These are phyloP conservation scores for Mionectes olivaceus DNA, from an alignment of 2,797 vertebrate species.

Conservation along the genomic window DNA sequence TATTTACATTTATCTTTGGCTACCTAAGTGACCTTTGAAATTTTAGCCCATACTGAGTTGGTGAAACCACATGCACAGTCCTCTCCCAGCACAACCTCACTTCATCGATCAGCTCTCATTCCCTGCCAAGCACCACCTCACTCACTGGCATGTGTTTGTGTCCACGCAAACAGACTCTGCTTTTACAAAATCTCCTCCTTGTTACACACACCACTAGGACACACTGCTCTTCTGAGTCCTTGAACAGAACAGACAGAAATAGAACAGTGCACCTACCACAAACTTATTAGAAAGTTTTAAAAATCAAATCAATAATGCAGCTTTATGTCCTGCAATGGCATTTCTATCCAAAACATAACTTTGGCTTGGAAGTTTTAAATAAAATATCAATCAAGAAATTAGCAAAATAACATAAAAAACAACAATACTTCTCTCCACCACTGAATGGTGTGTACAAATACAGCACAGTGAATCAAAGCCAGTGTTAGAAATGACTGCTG, in stretches of 20 bases:
- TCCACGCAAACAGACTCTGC: not conserved
- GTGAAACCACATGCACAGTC: not conserved
- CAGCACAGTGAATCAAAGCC: not conserved
- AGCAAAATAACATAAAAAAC: not conserved
- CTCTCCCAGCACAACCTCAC: not conserved
- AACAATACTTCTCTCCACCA: not conserved
- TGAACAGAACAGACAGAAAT: not conserved
- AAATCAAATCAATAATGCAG: not conserved
- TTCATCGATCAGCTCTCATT: not conserved
- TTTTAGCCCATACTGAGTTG: rapidly evolving
- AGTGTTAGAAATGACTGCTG: not conserved
- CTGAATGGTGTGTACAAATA: not conserved
- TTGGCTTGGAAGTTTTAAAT: not conserved
- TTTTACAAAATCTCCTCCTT: not conserved
- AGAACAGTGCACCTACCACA: not conserved
- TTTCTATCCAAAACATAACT: not conserved
- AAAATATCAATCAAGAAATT: not conserved
- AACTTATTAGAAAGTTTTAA: not conserved
- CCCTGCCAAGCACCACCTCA: not conserved
- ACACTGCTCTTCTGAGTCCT: not conserved
- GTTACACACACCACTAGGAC: not conserved
- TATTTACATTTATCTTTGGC: not conserved
- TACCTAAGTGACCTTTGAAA: not conserved
- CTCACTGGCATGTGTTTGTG: too few species aligned
- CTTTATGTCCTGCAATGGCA: not conserved